Evolutionary conservation across 1,140 invertebrate species (phyloP), one percentile per base, ranked within the genome.

Genomic region (Drosophila sechellia): DNA sequence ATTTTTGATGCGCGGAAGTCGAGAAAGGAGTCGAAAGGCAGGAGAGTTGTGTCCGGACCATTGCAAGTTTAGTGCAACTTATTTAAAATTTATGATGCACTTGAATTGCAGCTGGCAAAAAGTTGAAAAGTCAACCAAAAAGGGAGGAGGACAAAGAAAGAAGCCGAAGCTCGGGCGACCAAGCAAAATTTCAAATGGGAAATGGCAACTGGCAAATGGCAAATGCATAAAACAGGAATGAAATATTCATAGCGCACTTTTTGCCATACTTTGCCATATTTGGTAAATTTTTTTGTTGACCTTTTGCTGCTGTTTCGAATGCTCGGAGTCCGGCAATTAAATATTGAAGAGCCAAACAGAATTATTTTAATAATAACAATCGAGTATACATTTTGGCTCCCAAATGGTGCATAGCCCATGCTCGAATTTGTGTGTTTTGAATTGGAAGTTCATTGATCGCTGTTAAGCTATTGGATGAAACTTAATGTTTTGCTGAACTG

Each of bases 31-130:
- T 3, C 1, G 25, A 17, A 50, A 37, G n/a, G 53, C 17, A 0
- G 8, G 37, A 37, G 15, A 37, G 22, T 27, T 53, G 43, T 76
- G 42, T 55, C 60, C 54, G 59, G 56, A 34, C 31, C 50, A 71
- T 70, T 58, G 61, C 58, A 75, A 70, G 69, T 81, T 83, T 84
- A 64, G 61, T 61, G 60, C 57, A 83, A 60, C 76, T 84, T 65
- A 83, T 83, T 71, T 79, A 83, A 84, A 79, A 83, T 83, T 84
- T 83, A 83, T 83, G 80, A 84, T 83, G 80, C 80, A 84, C 75
- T 83, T 79, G 70, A 79, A 61, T 65, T 77, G 70, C 70, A 75
- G 58, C 58, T 75, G 63, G 55, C 74, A 81, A 68, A 75, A 83
- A 79, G 70, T 70, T 71, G 52, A 70, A 70, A 65, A 55, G 65